Evolutionary conservation across 2,888 invertebrate species (phyloP).

Genomic region (Mimumesa dahlbomi): DNA sequence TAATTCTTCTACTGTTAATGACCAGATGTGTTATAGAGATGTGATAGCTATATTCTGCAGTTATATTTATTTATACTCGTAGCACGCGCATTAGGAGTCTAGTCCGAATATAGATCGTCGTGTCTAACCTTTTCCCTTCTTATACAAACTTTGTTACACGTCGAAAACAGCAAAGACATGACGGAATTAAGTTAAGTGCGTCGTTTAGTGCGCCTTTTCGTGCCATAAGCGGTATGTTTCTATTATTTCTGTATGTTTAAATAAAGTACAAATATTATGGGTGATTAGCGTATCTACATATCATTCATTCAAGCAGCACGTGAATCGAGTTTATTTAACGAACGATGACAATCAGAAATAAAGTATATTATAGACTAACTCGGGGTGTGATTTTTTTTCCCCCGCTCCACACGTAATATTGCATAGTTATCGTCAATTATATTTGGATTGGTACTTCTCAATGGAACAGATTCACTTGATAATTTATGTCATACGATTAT

Average conservation of each 20-base stretch:
- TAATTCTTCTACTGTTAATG: neutral
- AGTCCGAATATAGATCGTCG: neutral
- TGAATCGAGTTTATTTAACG: neutral
- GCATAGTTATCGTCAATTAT: no score
- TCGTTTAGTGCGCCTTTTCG: no score
- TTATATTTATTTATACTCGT: conserved; percentile 2
- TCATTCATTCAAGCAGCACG: neutral
- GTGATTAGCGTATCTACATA: neutral
- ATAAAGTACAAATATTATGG: neutral
- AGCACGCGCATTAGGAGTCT: neutral
- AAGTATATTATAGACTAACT: neutral
- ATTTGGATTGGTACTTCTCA: conserved; percentile 26
- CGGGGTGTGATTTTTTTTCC: no score
- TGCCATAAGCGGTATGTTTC: no score
- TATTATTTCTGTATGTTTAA: no score
- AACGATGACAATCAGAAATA: conserved; percentile 7
- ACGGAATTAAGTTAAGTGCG: neutral
- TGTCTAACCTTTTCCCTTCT: neutral
- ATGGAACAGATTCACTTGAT: conserved; percentile 20
- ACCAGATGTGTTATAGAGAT: no score
- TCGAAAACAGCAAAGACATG: neutral
- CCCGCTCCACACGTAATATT: no score
- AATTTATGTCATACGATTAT: conserved; percentile 38
- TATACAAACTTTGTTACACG: neutral
- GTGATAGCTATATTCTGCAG: no score